Evolutionary conservation across 2,888 invertebrate species (phyloP).

Genomic region (Catocala fraxini): DNA sequence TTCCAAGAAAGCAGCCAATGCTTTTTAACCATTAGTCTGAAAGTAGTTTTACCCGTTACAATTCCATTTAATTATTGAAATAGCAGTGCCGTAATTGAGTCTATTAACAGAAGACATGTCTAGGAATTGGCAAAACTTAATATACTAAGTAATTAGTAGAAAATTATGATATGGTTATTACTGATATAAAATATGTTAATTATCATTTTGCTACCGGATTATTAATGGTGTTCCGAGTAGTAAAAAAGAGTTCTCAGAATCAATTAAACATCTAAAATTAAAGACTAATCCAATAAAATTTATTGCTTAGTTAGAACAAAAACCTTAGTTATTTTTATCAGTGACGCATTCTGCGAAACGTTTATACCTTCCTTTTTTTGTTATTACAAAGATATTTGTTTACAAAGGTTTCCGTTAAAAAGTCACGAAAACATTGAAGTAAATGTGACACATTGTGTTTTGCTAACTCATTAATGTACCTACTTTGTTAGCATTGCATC

Average conservation of each 20-base stretch:
- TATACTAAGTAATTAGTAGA: too few species aligned
- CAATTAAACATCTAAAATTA: background rate
- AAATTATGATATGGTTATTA: too few species aligned
- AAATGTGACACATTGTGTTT: conserved; percentile 46
- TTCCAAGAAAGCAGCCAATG: too few species aligned
- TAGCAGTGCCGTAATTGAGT: background rate
- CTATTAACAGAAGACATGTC: background rate
- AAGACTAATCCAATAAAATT: background rate
- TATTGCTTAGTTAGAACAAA: conserved; percentile 1
- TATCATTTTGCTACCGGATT: too few species aligned
- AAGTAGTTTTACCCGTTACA: too few species aligned
- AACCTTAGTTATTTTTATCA: conserved; percentile 14
- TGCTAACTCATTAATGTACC: conserved; percentile 50
- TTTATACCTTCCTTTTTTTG: conserved; percentile 15
- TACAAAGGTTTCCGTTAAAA: conserved; percentile 47
- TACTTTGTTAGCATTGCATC: conserved; percentile 40
- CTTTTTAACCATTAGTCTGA: too few species aligned
- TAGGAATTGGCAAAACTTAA: too few species aligned
- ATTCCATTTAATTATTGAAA: too few species aligned
- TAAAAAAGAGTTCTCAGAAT: too few species aligned
- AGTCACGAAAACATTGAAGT: conserved; percentile 43
- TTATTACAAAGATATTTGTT: conserved; percentile 34
- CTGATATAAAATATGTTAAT: too few species aligned
- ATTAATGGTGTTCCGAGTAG: too few species aligned
- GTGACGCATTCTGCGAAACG: conserved; percentile 29